Percentiles rank a stretch among this genome's conserved stretches.
Evolutionary conservation across 2,113 vertebrate species (phyloP).

Genomic region (Callionymus lyra): DNA sequence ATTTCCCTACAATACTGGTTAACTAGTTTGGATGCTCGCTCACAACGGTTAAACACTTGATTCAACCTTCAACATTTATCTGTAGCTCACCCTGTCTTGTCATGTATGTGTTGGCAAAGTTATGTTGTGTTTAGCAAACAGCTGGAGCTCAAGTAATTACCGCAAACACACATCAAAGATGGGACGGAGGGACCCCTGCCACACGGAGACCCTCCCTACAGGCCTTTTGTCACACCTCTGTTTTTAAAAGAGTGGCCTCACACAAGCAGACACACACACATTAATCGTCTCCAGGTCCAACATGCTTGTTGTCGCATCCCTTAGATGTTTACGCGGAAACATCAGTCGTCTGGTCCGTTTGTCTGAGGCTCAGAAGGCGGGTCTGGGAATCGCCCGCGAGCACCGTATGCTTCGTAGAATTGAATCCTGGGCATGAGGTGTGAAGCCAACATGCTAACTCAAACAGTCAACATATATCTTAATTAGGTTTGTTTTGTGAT

Average conservation of each 20-base stretch:
- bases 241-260: conserved; percentile 5
- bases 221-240: conserved; percentile 34
- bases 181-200: conserved; percentile 3
- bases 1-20: too few relatives aligned
- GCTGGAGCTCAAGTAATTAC: conserved; percentile 49
- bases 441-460: too few relatives aligned
- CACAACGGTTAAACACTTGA: too few relatives aligned
- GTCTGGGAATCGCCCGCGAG: too few relatives aligned
- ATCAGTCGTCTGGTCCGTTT: conserved; percentile 3
- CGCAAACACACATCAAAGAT: conserved; percentile 45
- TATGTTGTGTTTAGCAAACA: conserved; percentile 32
- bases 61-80: too few relatives aligned
- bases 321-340: conserved; percentile 6
- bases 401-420: too few relatives aligned
- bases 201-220: conserved; percentile 15
- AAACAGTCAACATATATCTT: too few relatives aligned
- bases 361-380: conserved; percentile 6
- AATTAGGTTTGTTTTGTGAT: too few relatives aligned
- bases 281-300: conserved; percentile 10
- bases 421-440: too few relatives aligned
- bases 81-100: too few relatives aligned
- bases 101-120: conserved; percentile 15
- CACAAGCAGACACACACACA: conserved; percentile 14
- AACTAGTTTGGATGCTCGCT: too few relatives aligned
- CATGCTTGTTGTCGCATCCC: conserved; percentile 23